Conservation (phyloP, 1,140 invertebrate genomes). For the Ceratitis capitata region DNA sequence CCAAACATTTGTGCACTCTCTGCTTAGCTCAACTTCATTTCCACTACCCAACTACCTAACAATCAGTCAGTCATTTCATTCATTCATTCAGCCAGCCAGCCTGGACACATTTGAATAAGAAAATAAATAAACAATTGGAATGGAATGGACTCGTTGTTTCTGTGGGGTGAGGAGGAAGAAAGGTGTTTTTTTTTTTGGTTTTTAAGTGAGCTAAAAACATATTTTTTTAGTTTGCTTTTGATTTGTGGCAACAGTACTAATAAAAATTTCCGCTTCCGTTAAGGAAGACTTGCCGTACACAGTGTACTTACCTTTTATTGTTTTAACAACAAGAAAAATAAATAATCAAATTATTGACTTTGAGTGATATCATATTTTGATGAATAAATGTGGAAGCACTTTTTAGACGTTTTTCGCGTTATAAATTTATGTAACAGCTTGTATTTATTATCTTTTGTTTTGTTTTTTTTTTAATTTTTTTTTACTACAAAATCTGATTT, state of each 20-base stretch:
- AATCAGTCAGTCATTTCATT: neutral
- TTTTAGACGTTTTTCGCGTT: too few species aligned
- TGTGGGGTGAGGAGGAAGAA: too few species aligned
- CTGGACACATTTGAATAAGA: conserved; percentile 9
- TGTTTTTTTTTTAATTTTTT: neutral
- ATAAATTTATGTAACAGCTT: too few species aligned
- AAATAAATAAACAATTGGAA: neutral
- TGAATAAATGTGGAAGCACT: too few species aligned
- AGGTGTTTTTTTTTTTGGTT: too few species aligned
- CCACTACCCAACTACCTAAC: neutral
- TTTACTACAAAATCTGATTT: neutral
- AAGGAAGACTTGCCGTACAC: neutral
- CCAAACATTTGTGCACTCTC: neutral
- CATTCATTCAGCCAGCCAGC: neutral
- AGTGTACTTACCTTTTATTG: neutral
- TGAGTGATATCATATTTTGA: neutral
- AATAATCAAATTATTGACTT: neutral
- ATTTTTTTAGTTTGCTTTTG: neutral
- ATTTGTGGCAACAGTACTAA: neutral
- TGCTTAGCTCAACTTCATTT: too few species aligned
- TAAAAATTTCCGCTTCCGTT: neutral
- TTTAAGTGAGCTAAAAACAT: neutral
- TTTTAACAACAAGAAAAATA: neutral
- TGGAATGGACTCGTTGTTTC: neutral
- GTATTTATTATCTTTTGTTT: neutral